Percentiles rank a stretch among this genome's conserved stretches.
Evolutionary conservation across 2,113 vertebrate species (phyloP).

Genomic region (Carassius carassius): DNA sequence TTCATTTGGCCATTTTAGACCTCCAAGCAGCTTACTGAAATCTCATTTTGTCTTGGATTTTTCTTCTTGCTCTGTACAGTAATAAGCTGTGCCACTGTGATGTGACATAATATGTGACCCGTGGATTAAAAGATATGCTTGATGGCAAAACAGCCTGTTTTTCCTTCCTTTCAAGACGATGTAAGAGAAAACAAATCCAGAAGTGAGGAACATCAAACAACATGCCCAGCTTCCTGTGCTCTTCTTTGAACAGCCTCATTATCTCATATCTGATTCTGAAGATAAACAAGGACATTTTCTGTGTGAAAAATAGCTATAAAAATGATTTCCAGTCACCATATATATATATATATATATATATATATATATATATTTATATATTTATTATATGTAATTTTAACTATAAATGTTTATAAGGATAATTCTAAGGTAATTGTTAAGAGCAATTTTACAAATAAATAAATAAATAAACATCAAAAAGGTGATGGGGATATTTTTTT

Average conservation of each 20-base stretch:
- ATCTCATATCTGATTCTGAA: neutral
- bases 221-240: neutral
- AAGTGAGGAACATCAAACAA: neutral
- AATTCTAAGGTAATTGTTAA: neutral
- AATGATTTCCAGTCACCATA: neutral
- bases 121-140: slow-evolving; percentile 59
- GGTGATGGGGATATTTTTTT: neutral
- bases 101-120: slow-evolving; percentile 2
- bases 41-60: slow-evolving; percentile 69
- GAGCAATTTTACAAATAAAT: neutral
- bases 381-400: neutral
- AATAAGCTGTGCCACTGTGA: slow-evolving; percentile 57
- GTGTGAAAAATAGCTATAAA: neutral
- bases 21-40: slow-evolving; percentile 74
- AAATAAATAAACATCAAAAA: neutral
- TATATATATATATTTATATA: too few species aligned
- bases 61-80: slow-evolving; percentile 53
- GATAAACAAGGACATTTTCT: neutral
- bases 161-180: neutral
- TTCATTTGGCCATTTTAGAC: slow-evolving; percentile 69
- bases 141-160: slow-evolving; percentile 54
- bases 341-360: too few species aligned
- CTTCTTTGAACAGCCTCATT: neutral
- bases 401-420: neutral
- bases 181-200: neutral